phyloP scores from a whole-genome alignment of 2,888 invertebrate genomes.

The Charanyca ferruginea region DNA sequence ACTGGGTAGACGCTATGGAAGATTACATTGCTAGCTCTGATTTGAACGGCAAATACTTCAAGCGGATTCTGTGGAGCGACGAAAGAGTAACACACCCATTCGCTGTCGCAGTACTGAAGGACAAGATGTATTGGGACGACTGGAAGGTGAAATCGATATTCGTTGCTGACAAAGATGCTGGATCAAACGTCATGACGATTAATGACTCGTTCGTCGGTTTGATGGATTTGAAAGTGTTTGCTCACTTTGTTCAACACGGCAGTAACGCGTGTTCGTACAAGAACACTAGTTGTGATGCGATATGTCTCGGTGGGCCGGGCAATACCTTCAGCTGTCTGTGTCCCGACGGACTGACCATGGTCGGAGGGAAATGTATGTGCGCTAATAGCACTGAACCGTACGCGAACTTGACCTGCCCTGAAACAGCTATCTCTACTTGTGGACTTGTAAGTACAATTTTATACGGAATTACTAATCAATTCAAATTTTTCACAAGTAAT shows the following conservation, averaged over 20 bases:
- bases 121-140: conserved; percentile 97
- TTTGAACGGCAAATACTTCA: conserved; percentile 93
- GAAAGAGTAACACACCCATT: conserved; percentile 95
- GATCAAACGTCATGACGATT: conserved; percentile 91
- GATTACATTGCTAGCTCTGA: conserved; percentile 96
- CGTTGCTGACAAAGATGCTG: conserved; percentile 95
- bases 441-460: conserved; percentile 84
- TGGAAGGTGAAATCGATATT: conserved; percentile 96
- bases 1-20: conserved; percentile 96
- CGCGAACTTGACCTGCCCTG: conserved; percentile 93
- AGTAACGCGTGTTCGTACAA: conserved; percentile 93
- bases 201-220: conserved; percentile 92
- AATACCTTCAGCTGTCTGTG: conserved; percentile 94
- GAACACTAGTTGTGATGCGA: conserved; percentile 92
- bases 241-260: conserved; percentile 94
- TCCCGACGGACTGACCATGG: conserved; percentile 93
- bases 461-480: background rate
- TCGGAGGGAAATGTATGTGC: conserved; percentile 93
- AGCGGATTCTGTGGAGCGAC: conserved; percentile 92
- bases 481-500: background rate
- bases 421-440: conserved; percentile 89
- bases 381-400: conserved; percentile 92
- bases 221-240: conserved; percentile 96
- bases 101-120: conserved; percentile 96
- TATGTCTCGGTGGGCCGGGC: conserved; percentile 95